Base-by-base conservation (phyloP, 2,888 invertebrate species). In the Antheraea assamensis region DNA sequence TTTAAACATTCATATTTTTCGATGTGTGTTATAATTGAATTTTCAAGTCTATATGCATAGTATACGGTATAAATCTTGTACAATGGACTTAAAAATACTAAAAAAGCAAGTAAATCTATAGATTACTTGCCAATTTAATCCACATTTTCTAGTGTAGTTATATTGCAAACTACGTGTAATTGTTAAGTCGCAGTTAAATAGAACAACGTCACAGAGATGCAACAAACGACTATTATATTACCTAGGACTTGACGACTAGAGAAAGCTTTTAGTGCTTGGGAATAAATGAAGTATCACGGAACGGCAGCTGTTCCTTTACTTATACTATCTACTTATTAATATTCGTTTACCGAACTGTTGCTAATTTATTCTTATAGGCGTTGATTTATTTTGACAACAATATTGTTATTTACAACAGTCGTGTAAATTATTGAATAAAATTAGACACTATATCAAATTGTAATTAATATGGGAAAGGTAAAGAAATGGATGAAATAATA, bases 331-430 rank as follows among this genome's bases (percentile, higher is more conserved):
- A n/a, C 68, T 68, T 35, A n/a, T 68, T 35, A 35, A 35, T 17
- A 68, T 35, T 68, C 15, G 35, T 68, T n/a, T 35, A 35, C n/a
- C 24, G 35, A 10, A n/a, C 35, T 35, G 24, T 68, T 66, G 68
- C 42, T 61, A 71, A 71, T 72, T 71, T 74, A 52, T 49, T 74
- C 74, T 74, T 27, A 74, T 70, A 75, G 68, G 68, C 35, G 68
- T 31, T 68, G 13, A n/a, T 35, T 66, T 68, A 68, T 35, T 19
- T 68, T 35, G 24, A 35, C 8, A n/a, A 35, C 19, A 68, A 35
- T 35, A n/a, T 35, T 35, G n/a, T 68, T n/a, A 35, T 13, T 35
- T 21, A 30, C 13, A 68, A 15, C 15, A 35, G 19, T 68, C n/a
- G 5, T 27, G 58, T 24, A 58, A 24, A 10, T 58, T 35, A 35